Conservation (phyloP, 2,113 vertebrate species). For the Australoheros scitulus region DNA sequence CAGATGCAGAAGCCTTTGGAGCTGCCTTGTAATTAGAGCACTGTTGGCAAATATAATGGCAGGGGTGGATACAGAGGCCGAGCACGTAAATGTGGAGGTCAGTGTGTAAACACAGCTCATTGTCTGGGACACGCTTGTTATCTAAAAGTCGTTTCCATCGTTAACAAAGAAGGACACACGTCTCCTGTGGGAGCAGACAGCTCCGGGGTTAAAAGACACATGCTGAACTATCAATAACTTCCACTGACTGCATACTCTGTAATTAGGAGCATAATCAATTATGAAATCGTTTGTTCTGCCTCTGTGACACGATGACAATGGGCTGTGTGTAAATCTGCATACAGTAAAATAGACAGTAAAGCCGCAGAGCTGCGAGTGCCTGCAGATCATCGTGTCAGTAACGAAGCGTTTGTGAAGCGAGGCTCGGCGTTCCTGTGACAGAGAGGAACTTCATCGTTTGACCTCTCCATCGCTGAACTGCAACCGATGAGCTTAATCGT, state of each 20-base stretch:
- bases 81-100: slow-evolving; percentile 69
- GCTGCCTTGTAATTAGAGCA: slow-evolving; percentile 43
- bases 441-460: slow-evolving; percentile 73
- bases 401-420: slow-evolving; percentile 34
- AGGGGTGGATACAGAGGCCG: slow-evolving; percentile 33
- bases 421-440: slow-evolving; percentile 49
- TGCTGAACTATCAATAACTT: slow-evolving; percentile 83
- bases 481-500: slow-evolving; percentile 90
- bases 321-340: slow-evolving; percentile 3
- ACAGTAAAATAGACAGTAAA: slow-evolving; percentile 11
- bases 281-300: slow-evolving; percentile 66
- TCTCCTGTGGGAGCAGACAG: slow-evolving; percentile 79
- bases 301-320: slow-evolving; percentile 45
- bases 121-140: slow-evolving; percentile 75
- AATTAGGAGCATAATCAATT: slow-evolving; percentile 84
- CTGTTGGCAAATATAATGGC: slow-evolving; percentile 32
- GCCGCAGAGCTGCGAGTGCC: neutral
- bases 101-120: slow-evolving; percentile 67
- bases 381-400: slow-evolving; percentile 14
- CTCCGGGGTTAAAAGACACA: slow-evolving; percentile 80
- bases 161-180: slow-evolving; percentile 79
- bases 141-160: slow-evolving; percentile 78
- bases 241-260: slow-evolving; percentile 81
- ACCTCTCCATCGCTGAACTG: slow-evolving; percentile 85
- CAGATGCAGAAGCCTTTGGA: neutral